Percentiles rank a stretch among this genome's conserved stretches.
phyloP scores from a whole-genome alignment of 2,797 vertebrate species.

The Pagetopsis macropterus region DNA sequence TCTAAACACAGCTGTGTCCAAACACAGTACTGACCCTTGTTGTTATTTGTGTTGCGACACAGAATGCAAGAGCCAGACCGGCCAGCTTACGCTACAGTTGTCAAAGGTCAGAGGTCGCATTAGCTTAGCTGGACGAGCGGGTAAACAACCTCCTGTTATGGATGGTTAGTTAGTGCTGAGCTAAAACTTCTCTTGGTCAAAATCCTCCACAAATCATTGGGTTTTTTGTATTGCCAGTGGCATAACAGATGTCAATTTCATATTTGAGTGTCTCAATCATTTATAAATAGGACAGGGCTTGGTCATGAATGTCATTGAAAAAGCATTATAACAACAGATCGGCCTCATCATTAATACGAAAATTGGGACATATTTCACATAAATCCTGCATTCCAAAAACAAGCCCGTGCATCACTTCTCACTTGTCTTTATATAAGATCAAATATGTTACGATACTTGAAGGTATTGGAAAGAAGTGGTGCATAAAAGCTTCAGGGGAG shows the following conservation, averaged over 20 bases:
- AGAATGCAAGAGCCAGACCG: constrained; percentile 14
- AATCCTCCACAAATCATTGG: neutral
- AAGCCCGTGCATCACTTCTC: neutral
- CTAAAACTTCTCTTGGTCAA: neutral
- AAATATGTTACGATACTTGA: neutral
- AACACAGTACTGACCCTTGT: constrained; percentile 14
- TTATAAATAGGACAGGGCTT: neutral
- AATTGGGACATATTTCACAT: neutral
- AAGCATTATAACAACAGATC: neutral
- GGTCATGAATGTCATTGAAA: neutral
- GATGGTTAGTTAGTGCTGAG: constrained; percentile 23
- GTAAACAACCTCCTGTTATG: constrained; percentile 45
- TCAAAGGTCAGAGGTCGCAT: constrained; percentile 50
- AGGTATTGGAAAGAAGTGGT: constrained; percentile 19
- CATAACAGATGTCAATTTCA: neutral
- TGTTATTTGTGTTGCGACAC: constrained; percentile 16
- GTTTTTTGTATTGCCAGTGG: neutral
- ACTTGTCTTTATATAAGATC: constrained; percentile 17
- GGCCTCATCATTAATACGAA: neutral
- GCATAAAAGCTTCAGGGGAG: constrained; percentile 10
- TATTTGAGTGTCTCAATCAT: neutral
- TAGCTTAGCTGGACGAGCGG: constrained; percentile 42
- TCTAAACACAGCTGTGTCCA: neutral
- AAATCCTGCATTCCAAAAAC: neutral
- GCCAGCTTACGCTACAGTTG: constrained; percentile 36